These are phyloP conservation scores for Tortricodes alternella DNA, from an alignment of 2,888 invertebrate genomes.

Conservation along the genomic window DNA sequence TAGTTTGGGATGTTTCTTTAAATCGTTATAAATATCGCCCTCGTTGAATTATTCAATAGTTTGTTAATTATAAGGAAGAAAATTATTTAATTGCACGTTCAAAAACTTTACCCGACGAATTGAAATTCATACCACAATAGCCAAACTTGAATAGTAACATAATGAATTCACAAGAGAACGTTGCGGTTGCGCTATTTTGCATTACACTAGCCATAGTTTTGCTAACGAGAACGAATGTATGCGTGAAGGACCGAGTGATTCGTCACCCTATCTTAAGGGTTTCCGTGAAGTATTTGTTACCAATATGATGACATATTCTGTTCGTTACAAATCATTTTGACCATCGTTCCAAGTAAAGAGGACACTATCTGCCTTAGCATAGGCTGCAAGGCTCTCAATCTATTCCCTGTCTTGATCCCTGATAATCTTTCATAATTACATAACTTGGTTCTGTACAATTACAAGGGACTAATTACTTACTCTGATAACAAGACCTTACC, in stretches of 20 bases:
- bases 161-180: background rate
- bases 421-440: too few species aligned
- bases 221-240: conserved; percentile 13
- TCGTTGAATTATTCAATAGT: too few species aligned
- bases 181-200: conserved; percentile 22
- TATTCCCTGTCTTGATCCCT: too few species aligned
- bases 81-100: too few species aligned
- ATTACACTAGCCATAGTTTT: conserved; percentile 18
- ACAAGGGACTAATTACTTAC: background rate
- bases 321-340: too few species aligned
- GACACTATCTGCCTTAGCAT: too few species aligned
- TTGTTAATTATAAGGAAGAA: too few species aligned
- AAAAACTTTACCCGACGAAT: too few species aligned
- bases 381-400: too few species aligned
- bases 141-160: background rate
- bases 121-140: background rate
- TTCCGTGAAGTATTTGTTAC: background rate
- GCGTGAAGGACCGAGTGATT: conserved; percentile 24
- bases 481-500: background rate
- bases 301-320: too few species aligned
- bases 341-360: too few species aligned
- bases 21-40: too few species aligned
- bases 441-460: background rate
- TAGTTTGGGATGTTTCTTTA: conserved; percentile 10
- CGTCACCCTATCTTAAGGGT: conserved; percentile 16